A percentile compares a stretch with the other conserved stretches of the same genome.
phyloP scores from a whole-genome alignment of 2,888 invertebrate species.

The Drosophila koepferae region DNA sequence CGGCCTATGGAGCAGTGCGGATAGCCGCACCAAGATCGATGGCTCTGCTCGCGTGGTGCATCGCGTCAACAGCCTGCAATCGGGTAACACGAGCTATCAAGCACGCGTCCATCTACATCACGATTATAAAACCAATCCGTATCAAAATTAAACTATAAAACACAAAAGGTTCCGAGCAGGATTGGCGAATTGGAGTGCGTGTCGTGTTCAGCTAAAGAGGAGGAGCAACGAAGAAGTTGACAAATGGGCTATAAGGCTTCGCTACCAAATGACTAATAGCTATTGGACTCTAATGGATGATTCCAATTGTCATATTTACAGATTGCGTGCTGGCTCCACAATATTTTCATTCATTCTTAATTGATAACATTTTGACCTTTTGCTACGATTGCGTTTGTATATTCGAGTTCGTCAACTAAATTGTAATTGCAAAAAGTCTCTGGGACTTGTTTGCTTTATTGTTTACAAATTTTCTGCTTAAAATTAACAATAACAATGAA shows the following conservation, averaged over 20 bases:
- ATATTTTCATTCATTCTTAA: neutral
- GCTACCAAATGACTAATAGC: slow-evolving; percentile 1
- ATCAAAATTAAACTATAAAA: slow-evolving; percentile 46
- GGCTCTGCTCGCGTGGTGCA: slow-evolving; percentile 83
- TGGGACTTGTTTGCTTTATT: slow-evolving; percentile 46
- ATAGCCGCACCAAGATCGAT: slow-evolving; percentile 83
- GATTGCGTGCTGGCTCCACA: slow-evolving; percentile 45
- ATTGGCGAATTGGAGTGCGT: slow-evolving; percentile 80
- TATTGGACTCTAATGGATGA: slow-evolving; percentile 17
- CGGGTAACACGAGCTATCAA: slow-evolving; percentile 84
- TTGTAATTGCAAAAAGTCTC: slow-evolving; percentile 38
- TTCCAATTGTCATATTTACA: slow-evolving; percentile 21
- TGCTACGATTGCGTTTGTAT: neutral
- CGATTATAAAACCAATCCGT: slow-evolving; percentile 78
- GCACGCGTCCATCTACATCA: slow-evolving; percentile 83
- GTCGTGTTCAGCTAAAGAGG: slow-evolving; percentile 63
- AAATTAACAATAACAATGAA: slow-evolving; percentile 54
- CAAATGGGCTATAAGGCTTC: neutral
- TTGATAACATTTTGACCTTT: slow-evolving; percentile 62
- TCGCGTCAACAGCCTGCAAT: slow-evolving; percentile 70
- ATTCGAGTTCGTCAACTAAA: slow-evolving; percentile 14
- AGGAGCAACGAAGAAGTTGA: neutral
- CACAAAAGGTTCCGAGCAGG: slow-evolving; percentile 68
- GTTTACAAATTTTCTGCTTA: slow-evolving; percentile 61
- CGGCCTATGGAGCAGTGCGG: slow-evolving; percentile 83